Percentiles rank a stretch among this genome's conserved stretches.
These are phyloP conservation scores for Cairina moschata DNA, from an alignment of 2,113 vertebrate genomes.

Conservation along the genomic window DNA sequence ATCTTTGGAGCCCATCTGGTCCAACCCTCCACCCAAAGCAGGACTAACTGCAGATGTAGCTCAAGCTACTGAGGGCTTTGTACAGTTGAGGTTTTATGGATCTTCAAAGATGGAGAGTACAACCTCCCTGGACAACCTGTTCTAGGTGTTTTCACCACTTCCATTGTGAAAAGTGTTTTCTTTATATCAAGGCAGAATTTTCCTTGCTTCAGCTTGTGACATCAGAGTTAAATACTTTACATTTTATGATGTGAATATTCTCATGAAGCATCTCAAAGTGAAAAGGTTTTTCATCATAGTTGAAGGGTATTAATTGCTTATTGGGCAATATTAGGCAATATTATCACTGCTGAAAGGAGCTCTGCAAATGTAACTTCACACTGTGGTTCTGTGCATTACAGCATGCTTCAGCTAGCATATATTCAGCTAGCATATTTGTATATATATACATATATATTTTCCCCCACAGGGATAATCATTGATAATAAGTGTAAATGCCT, in stretches of 20 bases:
- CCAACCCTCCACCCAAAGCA: neutral
- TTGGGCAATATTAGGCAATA: neutral
- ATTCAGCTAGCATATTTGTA: too few relatives aligned
- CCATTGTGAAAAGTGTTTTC: neutral
- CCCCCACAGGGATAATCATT: neutral
- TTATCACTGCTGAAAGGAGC: neutral
- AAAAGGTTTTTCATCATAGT: rapidly evolving
- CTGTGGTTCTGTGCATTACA: neutral
- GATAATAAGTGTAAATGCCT: neutral
- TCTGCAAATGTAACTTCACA: neutral
- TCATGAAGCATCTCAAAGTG: neutral
- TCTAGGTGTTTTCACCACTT: neutral
- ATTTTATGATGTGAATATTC: neutral
- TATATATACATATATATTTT: too few relatives aligned
- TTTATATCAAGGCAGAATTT: neutral
- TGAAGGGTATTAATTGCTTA: neutral
- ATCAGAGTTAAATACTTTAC: neutral
- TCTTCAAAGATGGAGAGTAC: neutral
- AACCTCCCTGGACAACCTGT: neutral
- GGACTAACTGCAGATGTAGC: neutral
- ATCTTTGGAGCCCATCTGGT: neutral
- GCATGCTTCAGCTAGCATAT: neutral
- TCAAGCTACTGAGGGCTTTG: neutral
- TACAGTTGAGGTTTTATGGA: neutral
- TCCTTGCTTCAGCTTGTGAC: neutral